phyloP scores from a whole-genome alignment of 2,797 vertebrate genomes.

The Helarctos malayanus region DNA sequence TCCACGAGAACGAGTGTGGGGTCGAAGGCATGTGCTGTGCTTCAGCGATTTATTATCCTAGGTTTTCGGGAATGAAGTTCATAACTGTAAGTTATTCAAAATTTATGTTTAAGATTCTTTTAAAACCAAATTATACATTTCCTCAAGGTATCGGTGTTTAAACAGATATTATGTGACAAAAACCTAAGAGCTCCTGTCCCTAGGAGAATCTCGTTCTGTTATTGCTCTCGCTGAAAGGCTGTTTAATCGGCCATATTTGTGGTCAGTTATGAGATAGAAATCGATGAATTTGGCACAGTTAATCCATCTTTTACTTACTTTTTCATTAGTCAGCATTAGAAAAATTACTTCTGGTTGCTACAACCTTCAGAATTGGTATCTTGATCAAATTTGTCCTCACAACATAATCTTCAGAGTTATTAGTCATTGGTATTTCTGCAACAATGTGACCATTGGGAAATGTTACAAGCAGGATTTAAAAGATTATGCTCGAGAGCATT shows the following conservation, averaged over 20 bases:
- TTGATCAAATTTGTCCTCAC: slow-evolving; percentile 54
- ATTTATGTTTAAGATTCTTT: neutral
- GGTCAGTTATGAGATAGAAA: slow-evolving; percentile 57
- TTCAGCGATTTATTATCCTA: neutral
- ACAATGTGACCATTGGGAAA: neutral
- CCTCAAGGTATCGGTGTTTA: neutral
- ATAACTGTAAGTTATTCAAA: neutral
- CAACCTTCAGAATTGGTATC: slow-evolving; percentile 37
- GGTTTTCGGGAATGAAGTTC: neutral
- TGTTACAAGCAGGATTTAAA: slow-evolving; percentile 64
- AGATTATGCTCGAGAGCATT: slow-evolving; percentile 41
- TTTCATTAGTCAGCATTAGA: slow-evolving; percentile 60
- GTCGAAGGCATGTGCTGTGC: neutral
- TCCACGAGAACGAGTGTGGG: neutral
- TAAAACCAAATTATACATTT: neutral
- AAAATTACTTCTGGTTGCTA: neutral
- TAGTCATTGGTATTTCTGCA: slow-evolving; percentile 17
- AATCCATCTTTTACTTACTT: slow-evolving; percentile 73
- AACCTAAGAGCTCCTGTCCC: neutral
- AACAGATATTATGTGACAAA: neutral
- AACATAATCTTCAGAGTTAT: neutral
- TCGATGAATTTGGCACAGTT: slow-evolving; percentile 29
- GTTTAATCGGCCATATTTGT: slow-evolving; percentile 32
- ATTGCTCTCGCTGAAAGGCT: neutral
- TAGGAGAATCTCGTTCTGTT: neutral